Percentiles rank a stretch among this genome's conserved stretches.
These are phyloP conservation scores for Plotosus lineatus DNA, from an alignment of 2,113 vertebrate species.

Conservation along the genomic window DNA sequence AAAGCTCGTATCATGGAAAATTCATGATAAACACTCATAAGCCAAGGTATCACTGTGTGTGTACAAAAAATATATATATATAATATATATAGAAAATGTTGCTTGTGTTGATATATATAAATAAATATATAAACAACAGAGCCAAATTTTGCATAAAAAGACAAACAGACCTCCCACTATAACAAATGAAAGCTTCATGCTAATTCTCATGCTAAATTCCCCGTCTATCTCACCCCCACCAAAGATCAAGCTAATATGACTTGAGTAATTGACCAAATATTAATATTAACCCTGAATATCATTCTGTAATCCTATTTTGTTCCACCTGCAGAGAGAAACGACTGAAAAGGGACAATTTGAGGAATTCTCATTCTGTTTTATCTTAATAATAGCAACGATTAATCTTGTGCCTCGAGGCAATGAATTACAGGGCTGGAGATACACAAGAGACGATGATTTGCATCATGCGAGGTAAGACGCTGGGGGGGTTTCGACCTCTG, in stretches of 20 bases:
- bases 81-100: too few species aligned
- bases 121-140: too few species aligned
- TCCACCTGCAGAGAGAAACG: slow-evolving; percentile 67
- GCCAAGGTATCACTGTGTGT: too few species aligned
- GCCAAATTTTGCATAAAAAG: too few species aligned
- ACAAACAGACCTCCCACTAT: too few species aligned
- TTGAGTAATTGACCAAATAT: slow-evolving; percentile 41
- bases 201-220: slow-evolving; percentile 14
- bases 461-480: slow-evolving; percentile 39
- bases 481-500: slow-evolving; percentile 9
- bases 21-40: too few species aligned
- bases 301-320: slow-evolving; percentile 67
- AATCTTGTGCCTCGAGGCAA: slow-evolving; percentile 71
- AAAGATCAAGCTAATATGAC: background rate
- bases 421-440: slow-evolving; percentile 73
- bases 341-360: slow-evolving; percentile 52
- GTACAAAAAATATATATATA: too few species aligned
- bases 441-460: slow-evolving; percentile 68
- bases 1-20: too few species aligned
- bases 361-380: slow-evolving; percentile 59
- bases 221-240: background rate
- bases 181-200: background rate
- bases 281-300: slow-evolving; percentile 17
- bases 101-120: too few species aligned
- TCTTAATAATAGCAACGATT: slow-evolving; percentile 69